Evolutionary conservation across 2,797 vertebrate species (phyloP).

Genomic region (Scolopax bukidnonensis): DNA sequence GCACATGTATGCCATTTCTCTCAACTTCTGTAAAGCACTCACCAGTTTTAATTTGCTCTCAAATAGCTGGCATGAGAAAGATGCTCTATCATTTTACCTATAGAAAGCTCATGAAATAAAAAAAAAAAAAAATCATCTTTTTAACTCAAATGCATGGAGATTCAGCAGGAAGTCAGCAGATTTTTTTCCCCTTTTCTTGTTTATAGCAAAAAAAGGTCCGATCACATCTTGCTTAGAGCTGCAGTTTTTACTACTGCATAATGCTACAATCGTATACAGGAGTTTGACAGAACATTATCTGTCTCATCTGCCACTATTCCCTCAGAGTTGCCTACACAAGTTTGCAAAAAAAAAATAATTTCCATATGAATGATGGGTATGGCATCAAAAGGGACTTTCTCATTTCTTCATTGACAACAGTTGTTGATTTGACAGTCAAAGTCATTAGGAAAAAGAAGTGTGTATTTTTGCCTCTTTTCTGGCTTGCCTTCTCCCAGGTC

Average conservation of each 20-base stretch:
- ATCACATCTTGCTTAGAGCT: not conserved
- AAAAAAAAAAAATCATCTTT: not conserved
- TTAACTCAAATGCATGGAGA: not conserved
- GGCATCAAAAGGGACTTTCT: not conserved
- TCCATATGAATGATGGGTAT: not conserved
- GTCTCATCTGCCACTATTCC: not conserved
- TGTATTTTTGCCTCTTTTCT: not conserved
- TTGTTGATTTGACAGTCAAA: not conserved
- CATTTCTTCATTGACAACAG: not conserved
- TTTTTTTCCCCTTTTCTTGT: not conserved
- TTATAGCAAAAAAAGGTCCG: not conserved
- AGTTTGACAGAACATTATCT: not conserved
- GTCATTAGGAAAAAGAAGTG: not conserved
- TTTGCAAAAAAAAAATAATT: not conserved
- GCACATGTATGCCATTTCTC: fast-evolving
- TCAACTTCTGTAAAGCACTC: fast-evolving
- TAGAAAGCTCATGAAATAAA: not conserved
- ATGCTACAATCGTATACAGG: not conserved
- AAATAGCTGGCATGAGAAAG: not conserved
- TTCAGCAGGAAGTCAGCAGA: not conserved
- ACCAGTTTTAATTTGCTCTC: not conserved
- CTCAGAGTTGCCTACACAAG: not conserved
- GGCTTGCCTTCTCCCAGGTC: not conserved
- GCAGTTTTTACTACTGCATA: not conserved
- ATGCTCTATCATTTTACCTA: not conserved